phyloP scores from a whole-genome alignment of 2,113 vertebrate genomes.

The Cryptotis parvus region DNA sequence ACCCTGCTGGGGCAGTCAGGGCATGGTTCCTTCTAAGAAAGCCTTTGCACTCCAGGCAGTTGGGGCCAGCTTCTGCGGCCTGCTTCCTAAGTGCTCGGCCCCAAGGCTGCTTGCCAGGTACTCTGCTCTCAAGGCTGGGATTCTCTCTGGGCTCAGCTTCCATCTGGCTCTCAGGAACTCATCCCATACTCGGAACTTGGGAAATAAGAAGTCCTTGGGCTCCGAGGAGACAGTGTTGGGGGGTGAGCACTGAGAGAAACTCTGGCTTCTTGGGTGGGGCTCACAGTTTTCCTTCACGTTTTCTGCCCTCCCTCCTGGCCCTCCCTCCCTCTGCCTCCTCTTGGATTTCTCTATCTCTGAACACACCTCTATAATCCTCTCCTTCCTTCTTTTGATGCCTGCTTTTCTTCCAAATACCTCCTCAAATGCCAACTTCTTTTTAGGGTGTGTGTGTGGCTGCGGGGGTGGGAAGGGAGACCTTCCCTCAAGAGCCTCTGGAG shows the following conservation, averaged over 20 bases:
- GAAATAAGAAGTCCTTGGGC: neutral
- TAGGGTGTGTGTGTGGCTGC: neutral
- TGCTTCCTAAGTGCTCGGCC: neutral
- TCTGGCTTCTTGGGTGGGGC: constrained; percentile 42
- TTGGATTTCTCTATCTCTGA: constrained; percentile 67
- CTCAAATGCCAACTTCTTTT: constrained; percentile 65
- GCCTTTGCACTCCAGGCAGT: constrained; percentile 18
- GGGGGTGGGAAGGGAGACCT: no score
- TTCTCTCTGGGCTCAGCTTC: neutral
- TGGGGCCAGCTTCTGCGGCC: constrained; percentile 48
- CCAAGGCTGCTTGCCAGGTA: neutral
- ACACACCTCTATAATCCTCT: constrained; percentile 71
- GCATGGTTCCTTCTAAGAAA: constrained; percentile 44
- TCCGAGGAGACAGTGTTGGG: neutral
- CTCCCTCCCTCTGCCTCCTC: neutral
- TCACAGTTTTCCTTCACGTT: constrained; percentile 73
- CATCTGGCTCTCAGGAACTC: neutral
- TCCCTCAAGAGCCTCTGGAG: neutral
- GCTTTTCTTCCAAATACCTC: constrained; percentile 76
- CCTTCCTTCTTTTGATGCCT: constrained; percentile 73
- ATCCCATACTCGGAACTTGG: neutral
- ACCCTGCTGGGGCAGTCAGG: neutral
- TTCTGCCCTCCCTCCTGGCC: constrained; percentile 28
- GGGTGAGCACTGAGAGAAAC: neutral
- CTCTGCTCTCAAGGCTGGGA: neutral